Evolutionary conservation across 2,888 invertebrate species (phyloP), one percentile per base, ranked within the genome.

Genomic region (Agrochola litura): DNA sequence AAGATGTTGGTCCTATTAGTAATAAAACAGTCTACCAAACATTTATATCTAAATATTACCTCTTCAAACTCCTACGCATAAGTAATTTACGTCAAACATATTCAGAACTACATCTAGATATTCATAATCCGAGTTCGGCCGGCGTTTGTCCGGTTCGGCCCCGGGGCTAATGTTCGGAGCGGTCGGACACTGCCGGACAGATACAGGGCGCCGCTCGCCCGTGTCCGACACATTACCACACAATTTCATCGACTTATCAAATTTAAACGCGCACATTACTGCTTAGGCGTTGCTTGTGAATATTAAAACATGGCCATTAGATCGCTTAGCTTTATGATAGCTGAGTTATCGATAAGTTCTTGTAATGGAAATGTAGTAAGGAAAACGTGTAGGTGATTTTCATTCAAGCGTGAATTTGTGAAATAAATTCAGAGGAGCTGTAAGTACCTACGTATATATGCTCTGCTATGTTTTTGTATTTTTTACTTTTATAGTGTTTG

Each of bases 171-270:
- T 89, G 86, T 91, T 91, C 88, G 79, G 83, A 82, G 87, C 88
- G 81, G 89, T 89, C 87, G 77, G 85, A 85, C 83, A 83, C 87
- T 83, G 90, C 90, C 87, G 81, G 84, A 85, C 84, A 85, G 77
- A 73, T 89, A 89, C 88, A 91, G 92, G 90, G 92, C 91, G 92
- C 90, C 89, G 88, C 87, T 89, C 89, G 90, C 86, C 88, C 92
- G 87, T 93, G 93, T 93, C 93, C 90, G 89, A 93, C 94, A 94
- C 93, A 95, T 95, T 95, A 95, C 94, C 94, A 94, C 93, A 93
- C 93, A 92, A 94, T 95, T 95, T 95, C 92, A 91, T 91, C 92
- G 93, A 92, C 93, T 92, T 94, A 94, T 94, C 92, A 92, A 93
- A 93, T 91, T 92, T 92, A 91, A 93, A 91, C 90, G 90, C 90